Base-by-base conservation (phyloP, 2,888 invertebrate genomes). In the Didymodactylos carnosus region DNA sequence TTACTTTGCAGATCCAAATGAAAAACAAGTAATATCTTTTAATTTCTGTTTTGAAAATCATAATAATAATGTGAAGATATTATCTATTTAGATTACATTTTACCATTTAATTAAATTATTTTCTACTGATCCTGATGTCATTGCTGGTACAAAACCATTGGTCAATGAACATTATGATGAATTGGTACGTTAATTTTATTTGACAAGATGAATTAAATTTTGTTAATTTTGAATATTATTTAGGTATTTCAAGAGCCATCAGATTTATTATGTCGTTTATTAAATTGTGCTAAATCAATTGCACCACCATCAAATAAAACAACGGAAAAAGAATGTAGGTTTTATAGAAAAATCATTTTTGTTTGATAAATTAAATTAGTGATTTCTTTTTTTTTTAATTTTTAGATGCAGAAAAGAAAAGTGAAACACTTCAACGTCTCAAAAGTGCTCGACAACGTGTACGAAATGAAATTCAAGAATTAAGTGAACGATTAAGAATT, bases 141-240 rank as follows among this genome's bases (percentile, higher is more conserved):
- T 83, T 80, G 77, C 82, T 35, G 84, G 39, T 87, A 83, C 89
- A 77, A 89, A 89, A 79, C 87, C 87, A 29, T 84, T 95, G 0
- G 91, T 94, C 14, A 91, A 92, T 0, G 95, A 97, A 84, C 90
- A 89, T 76, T 97, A 94, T 80, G 95, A 95, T 82, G 95, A 95
- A 86, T 90, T 95, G 73, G 91, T 94, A 77, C 78, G 78, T 76
- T 40, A n/a, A 0, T 86, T 88, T 75, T 89, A 81, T 86, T 39
- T 90, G 91, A 88, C 88, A 87, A 72, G 93, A 93, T 84, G 90
- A 92, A 80, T 91, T 91, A 51, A 89, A 94, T 82, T 93, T 92
- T 92, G 86, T 87, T 76, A 53, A 41, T 11, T 71, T 71, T n/a
- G n/a, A n/a, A n/a, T 41, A 71, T 70, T 39, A 27, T n/a, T 16